Evolutionary conservation across 2,797 vertebrate genomes (phyloP).

Genomic region (Pygocentrus nattereri): DNA sequence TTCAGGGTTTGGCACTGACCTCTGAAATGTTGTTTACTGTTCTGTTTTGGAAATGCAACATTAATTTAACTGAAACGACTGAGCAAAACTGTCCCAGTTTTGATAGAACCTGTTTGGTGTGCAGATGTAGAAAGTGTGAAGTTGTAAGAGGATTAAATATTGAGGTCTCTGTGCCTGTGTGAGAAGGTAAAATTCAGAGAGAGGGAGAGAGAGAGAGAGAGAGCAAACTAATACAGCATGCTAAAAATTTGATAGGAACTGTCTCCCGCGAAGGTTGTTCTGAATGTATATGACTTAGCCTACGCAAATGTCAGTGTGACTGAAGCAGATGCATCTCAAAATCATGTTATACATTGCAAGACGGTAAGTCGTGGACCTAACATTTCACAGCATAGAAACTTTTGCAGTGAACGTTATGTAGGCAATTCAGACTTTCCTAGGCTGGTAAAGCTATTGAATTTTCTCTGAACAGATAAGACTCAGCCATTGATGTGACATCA

Average conservation of each 20-base stretch:
- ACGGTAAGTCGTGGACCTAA: background rate
- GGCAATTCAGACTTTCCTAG: background rate
- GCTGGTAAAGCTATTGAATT: background rate
- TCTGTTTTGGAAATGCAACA: background rate
- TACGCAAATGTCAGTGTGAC: background rate
- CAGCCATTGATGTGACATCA: background rate
- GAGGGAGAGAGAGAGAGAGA: background rate
- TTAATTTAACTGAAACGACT: constrained; percentile 6
- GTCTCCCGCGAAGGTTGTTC: constrained; percentile 6
- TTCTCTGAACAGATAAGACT: background rate
- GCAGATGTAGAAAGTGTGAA: constrained; percentile 28
- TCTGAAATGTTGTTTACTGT: constrained; percentile 20
- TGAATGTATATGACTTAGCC: constrained; percentile 15
- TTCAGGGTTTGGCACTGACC: background rate
- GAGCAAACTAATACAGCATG: constrained; percentile 15
- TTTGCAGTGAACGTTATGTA: background rate
- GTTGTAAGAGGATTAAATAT: constrained; percentile 41
- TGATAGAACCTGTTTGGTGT: background rate
- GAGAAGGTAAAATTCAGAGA: constrained; percentile 7
- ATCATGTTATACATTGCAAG: constrained; percentile 11
- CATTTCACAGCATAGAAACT: background rate
- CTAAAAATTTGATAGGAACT: constrained; percentile 27
- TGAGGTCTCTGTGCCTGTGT: constrained; percentile 2
- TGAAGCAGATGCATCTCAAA: constrained; percentile 1
- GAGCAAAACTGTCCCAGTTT: constrained; percentile 11